Percentiles rank a stretch among this genome's conserved stretches.
These are phyloP conservation scores for Leptopilina syphax DNA, from an alignment of 2,888 invertebrate species.

Conservation along the genomic window DNA sequence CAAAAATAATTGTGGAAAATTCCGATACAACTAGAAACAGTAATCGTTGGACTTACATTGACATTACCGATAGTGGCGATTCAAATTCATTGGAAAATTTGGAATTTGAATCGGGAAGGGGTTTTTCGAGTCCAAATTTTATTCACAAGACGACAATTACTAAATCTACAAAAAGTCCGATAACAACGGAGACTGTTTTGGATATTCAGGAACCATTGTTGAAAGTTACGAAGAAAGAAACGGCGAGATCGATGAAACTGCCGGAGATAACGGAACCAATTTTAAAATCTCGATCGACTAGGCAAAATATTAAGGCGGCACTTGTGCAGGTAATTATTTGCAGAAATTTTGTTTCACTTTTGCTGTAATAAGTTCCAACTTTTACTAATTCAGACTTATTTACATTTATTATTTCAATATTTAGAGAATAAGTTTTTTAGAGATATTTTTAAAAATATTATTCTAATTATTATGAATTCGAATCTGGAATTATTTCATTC, in stretches of 20 bases:
- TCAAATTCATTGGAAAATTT: constrained; percentile 71
- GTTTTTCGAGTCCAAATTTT: constrained; percentile 64
- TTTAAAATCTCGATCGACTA: constrained; percentile 78
- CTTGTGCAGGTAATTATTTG: constrained; percentile 24
- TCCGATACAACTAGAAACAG: constrained; percentile 42
- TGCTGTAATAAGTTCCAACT: too few relatives aligned
- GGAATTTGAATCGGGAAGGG: constrained; percentile 69
- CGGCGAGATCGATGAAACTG: constrained; percentile 70
- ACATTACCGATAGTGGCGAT: constrained; percentile 68
- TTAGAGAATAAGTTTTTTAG: too few relatives aligned
- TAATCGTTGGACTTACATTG: constrained; percentile 68
- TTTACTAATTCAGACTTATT: too few relatives aligned
- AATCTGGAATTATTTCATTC: too few relatives aligned
- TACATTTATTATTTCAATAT: not conserved
- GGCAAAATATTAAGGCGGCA: constrained; percentile 66
- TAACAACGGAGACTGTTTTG: constrained; percentile 47
- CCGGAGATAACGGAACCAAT: constrained; percentile 84
- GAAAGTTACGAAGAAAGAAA: constrained; percentile 74
- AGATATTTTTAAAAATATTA: too few relatives aligned
- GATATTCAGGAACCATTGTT: constrained; percentile 89
- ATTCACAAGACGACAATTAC: constrained; percentile 44
- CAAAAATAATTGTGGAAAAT: constrained; percentile 40
- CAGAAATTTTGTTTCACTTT: too few relatives aligned
- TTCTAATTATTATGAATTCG: too few relatives aligned
- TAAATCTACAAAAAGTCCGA: constrained; percentile 39